phyloP scores from a whole-genome alignment of 2,797 vertebrate species.

The Momotus momota region DNA sequence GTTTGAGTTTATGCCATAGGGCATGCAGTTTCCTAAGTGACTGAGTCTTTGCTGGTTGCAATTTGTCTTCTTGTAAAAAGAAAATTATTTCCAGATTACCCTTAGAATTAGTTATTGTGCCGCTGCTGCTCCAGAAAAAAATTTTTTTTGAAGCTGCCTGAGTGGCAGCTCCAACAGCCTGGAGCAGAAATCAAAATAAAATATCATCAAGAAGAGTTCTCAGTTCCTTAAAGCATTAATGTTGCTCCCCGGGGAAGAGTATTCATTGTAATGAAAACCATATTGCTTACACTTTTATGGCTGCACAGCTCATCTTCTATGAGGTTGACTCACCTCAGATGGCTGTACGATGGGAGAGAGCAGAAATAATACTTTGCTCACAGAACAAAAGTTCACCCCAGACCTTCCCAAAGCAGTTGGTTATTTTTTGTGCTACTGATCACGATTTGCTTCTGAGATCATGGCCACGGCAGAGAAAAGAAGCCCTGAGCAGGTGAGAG shows the following conservation, averaged over 20 bases:
- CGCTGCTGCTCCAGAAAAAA: neutral
- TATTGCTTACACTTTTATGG: neutral
- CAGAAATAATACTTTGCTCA: neutral
- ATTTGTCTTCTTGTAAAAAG: neutral
- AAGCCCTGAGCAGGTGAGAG: neutral
- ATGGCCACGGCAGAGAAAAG: neutral
- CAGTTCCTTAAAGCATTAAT: neutral
- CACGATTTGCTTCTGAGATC: neutral
- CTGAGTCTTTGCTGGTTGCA: neutral
- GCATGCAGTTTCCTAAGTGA: neutral
- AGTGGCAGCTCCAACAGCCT: neutral
- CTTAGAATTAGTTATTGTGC: neutral
- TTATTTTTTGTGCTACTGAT: neutral
- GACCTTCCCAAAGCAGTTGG: neutral
- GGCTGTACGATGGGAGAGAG: neutral
- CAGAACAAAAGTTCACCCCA: neutral
- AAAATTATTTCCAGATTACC: neutral
- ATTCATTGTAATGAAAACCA: neutral
- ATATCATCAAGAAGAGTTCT: neutral
- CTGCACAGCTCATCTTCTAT: neutral
- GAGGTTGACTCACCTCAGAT: neutral
- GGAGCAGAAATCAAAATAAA: neutral
- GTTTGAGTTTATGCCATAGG: neutral
- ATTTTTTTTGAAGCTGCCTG: neutral
- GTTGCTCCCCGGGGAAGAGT: neutral